Evolutionary conservation across 2,888 invertebrate genomes (phyloP), one percentile per base, ranked within the genome.

Genomic region (Cryptophagus acutangulus): DNA sequence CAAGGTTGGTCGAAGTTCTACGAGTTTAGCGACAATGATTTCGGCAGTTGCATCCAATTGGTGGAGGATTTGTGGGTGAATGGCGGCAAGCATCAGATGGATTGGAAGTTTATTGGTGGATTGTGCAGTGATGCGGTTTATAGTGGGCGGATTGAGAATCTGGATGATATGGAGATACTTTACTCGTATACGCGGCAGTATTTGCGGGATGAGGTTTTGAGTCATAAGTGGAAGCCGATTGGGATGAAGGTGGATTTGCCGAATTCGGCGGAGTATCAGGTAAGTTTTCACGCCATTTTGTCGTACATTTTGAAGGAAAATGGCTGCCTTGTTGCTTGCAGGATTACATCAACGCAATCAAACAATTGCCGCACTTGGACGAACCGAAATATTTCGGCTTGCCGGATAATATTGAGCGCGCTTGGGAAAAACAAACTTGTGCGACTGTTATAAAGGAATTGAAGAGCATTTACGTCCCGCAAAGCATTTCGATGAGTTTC

Each of bases 1-100:
- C 89, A 91, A 74, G 82, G 91, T 0, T 93, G 92, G 92, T 84
- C 85, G 1, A 87, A 85, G 62, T 81, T 80, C 62, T 93, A 94
- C 67, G 91, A 93, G 61, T 93, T 93, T 69, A 85, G 83, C 36
- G 82, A 84, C 54, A 77, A 84, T 0, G 93, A 93, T 66, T 71
- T 91, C 1, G 75, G 81, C 36, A 85, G 87, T 2, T 86, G 85
- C 1, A 73, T 81, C 25, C 81, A 82, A 46, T 71, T 85, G 28
- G 73, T 77, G 1, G 67, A 67, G 42, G 65, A 69, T 35, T 41
- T 68, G 38, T 66, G 67, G 65, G 59, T 61, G 45, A 56, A 46
- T 38, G 61, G 71, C 28, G 61, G 62, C 17, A 70, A 54, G 4
- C 58, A 62, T 34, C 59, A 62, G 34, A 61, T 73, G 2, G 77